These are phyloP conservation scores for Coccyzus lansbergi DNA, from an alignment of 2,797 vertebrate species.

Conservation along the genomic window DNA sequence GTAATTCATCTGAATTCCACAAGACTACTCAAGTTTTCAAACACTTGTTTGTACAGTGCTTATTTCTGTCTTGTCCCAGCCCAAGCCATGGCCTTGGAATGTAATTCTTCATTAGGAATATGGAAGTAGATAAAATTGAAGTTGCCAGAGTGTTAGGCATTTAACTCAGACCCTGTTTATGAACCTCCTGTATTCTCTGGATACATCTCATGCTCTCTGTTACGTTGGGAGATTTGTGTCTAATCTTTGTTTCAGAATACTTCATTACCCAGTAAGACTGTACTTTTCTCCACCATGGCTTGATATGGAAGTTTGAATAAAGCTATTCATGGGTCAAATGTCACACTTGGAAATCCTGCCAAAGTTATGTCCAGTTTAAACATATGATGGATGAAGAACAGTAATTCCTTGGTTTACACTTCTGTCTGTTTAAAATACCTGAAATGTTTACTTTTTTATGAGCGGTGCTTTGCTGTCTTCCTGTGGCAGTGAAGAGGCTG, in stretches of 20 bases:
- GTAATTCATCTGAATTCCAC: not conserved
- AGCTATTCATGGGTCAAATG: not conserved
- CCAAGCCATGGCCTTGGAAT: not conserved
- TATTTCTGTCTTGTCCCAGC: not conserved
- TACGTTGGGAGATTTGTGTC: not conserved
- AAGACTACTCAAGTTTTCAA: not conserved
- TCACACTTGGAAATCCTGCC: slow-evolving; percentile 10
- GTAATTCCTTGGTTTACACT: not conserved
- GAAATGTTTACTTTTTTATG: not conserved
- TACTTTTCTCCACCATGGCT: not conserved
- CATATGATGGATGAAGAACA: not conserved
- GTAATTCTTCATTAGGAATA: not conserved
- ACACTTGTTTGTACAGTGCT: not conserved
- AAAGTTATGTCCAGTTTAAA: not conserved
- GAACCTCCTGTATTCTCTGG: not conserved
- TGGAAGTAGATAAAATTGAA: not conserved
- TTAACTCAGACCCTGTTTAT: not conserved
- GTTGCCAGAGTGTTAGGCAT: not conserved
- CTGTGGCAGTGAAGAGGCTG: not conserved
- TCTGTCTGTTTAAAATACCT: not conserved
- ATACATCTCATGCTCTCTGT: not conserved
- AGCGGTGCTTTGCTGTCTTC: not conserved
- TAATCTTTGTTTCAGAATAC: not conserved
- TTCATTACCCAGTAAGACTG: not conserved
- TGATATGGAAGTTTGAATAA: not conserved